phyloP scores from a whole-genome alignment of 2,113 vertebrate species.

The Baryphthengus martii region DNA sequence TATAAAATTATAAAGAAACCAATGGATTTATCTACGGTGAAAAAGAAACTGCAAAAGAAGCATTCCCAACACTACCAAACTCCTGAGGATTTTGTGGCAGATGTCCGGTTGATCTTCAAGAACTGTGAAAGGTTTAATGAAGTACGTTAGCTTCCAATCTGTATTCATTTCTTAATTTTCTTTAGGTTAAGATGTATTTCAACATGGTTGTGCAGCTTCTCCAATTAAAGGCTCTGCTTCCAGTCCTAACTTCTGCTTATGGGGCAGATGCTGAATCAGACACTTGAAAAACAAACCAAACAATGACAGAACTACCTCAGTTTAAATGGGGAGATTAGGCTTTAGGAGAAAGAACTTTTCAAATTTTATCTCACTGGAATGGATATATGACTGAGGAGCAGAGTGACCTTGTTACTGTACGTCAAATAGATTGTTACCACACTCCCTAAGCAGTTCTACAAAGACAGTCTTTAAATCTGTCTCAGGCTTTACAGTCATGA shows the following conservation, averaged over 20 bases:
- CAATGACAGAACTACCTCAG: not conserved
- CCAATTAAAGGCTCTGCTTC: not conserved
- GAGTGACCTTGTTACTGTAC: not conserved
- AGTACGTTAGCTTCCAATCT: conserved; percentile 87
- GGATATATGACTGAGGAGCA: not conserved
- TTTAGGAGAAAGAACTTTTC: not conserved
- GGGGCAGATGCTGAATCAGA: not conserved
- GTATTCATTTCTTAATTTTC: not conserved
- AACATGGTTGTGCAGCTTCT: not conserved
- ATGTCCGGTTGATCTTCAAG: conserved; percentile 94
- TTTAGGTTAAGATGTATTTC: not conserved
- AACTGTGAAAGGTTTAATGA: conserved; percentile 99
- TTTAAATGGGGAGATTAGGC: not conserved
- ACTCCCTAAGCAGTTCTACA: too few relatives aligned
- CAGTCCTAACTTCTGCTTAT: not conserved
- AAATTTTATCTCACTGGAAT: not conserved
- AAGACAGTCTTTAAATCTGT: not conserved
- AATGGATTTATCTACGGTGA: conserved; percentile 95
- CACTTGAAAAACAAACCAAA: not conserved
- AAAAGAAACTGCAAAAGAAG: conserved; percentile 91
- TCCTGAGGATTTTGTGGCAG: conserved; percentile 90
- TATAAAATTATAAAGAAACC: conserved; percentile 99
- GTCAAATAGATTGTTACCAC: rapidly evolving
- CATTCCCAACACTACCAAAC: conserved; percentile 92
- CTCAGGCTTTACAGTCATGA: not conserved